Conservation (phyloP, 2,888 invertebrate species). For the Prosopocoilus inquinatus region DNA sequence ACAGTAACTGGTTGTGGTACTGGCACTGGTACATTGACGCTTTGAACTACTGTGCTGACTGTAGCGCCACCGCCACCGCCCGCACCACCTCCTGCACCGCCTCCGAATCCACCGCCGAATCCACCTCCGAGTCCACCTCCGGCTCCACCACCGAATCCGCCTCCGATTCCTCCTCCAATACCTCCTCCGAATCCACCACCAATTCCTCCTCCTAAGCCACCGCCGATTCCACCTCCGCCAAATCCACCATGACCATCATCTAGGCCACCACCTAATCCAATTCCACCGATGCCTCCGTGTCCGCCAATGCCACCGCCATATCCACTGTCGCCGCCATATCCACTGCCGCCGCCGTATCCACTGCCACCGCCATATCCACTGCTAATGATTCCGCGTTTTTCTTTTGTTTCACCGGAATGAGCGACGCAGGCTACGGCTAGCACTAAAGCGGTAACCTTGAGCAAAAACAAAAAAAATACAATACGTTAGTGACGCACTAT, state of each 20-base stretch:
- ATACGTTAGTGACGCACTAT: no score
- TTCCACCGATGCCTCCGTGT: conserved; percentile 1
- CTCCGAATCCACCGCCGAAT: conserved; percentile 20
- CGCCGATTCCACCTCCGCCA: neutral
- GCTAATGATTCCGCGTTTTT: neutral
- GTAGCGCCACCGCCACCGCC: conserved; percentile 43
- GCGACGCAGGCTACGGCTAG: no score
- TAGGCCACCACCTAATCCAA: conserved; percentile 4
- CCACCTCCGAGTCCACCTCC: conserved; percentile 8
- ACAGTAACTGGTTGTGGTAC: conserved; percentile 47
- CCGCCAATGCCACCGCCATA: conserved; percentile 10
- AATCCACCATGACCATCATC: neutral
- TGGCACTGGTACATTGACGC: conserved; percentile 46
- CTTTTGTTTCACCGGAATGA: neutral
- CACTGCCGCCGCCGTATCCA: neutral
- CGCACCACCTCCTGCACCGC: conserved; percentile 22
- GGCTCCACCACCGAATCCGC: conserved; percentile 10
- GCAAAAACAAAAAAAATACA: no score
- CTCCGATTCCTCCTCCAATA: neutral
- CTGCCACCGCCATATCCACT: neutral
- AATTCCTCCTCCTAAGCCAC: neutral
- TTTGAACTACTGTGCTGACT: conserved; percentile 42
- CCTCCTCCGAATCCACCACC: conserved; percentile 17
- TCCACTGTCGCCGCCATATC: conserved; percentile 1
- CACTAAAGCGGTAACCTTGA: no score